Conservation (phyloP, 1,140 invertebrate genomes). For the Drosophila lacteicornis region DNA sequence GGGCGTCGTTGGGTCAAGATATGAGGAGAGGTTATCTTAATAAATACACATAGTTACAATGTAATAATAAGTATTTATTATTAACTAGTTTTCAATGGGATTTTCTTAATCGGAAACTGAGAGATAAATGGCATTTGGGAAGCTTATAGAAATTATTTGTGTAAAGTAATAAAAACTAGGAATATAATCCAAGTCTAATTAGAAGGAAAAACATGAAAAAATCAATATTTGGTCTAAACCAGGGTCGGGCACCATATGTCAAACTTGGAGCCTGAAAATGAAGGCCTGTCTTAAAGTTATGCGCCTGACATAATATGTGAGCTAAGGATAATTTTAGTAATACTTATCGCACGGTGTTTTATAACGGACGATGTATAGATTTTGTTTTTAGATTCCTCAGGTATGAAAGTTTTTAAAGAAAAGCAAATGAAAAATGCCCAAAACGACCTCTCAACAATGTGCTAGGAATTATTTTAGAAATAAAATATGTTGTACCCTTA, state of each 20-base stretch:
- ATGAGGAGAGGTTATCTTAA: not conserved
- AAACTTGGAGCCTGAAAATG: not conserved
- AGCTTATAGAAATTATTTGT: not conserved
- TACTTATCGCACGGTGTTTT: too few relatives aligned
- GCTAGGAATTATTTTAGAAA: not conserved
- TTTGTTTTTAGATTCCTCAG: too few relatives aligned
- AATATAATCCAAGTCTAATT: fast-evolving
- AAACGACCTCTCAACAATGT: not conserved
- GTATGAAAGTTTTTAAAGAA: too few relatives aligned
- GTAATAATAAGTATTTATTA: not conserved
- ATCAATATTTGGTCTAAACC: not conserved
- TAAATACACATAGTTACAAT: not conserved
- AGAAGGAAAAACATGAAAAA: not conserved
- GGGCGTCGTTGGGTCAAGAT: not conserved
- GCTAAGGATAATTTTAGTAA: too few relatives aligned
- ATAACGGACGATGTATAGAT: too few relatives aligned
- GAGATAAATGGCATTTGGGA: not conserved
- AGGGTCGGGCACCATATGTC: not conserved
- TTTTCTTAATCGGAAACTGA: not conserved
- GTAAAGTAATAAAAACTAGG: not conserved
- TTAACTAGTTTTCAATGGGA: not conserved
- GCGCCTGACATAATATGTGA: too few relatives aligned
- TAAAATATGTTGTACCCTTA: not conserved
- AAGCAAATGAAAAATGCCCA: too few relatives aligned
- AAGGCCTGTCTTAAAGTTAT: not conserved